Base-by-base conservation (phyloP, 2,797 vertebrate species). In the Anguilla pacifica region DNA sequence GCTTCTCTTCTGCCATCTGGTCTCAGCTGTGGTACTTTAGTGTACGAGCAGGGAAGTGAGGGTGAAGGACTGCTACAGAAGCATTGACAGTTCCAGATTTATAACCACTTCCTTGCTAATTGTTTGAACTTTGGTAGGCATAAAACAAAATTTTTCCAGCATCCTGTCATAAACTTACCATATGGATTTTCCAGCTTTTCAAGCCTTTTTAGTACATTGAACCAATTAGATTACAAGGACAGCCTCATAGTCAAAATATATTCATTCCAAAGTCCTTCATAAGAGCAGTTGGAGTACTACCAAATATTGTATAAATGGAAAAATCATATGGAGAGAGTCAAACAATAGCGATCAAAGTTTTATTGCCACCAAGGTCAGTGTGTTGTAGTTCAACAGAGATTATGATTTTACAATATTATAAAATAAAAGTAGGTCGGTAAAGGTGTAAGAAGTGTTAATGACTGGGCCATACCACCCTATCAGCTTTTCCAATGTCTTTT, bases 1-100 rank as follows among this genome's bases (percentile, higher is more conserved):
- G 87, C 89, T 94, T 94, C 87, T 96, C 94, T 2, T 87, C 83
- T 13, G 86, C 90, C 94, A 87, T 72, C 0, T 1, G 25, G 53
- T 19, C 79, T 49, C 79, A 82, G 79, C 19, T 51, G 4, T 51
- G 25, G 79, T 25, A 25, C 43, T 43, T 2, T 11, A n/a, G 79
- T 82, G 79, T 51, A 10, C 7, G 9, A 51, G 79, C 46, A 25
- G 25, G 22, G 9, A 82, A 10, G n/a, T 5, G 46, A 51, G 10
- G 46, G 46, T 3, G 79, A 82, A 51, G 2, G 79, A 82, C 79
- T 82, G 19, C 6, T 25, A 11, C 46, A 11, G 25, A 51, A 9
- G 2, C 79, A 11, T 35, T 25, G 19, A 51, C 25, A 35, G 43
- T 82, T n/a, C 7, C 25, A 22, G n/a, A 82, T 82, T 82, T 82